Conservation (phyloP, 64 coral and sea anemone genomes). For the Montipora sp. region DNA sequence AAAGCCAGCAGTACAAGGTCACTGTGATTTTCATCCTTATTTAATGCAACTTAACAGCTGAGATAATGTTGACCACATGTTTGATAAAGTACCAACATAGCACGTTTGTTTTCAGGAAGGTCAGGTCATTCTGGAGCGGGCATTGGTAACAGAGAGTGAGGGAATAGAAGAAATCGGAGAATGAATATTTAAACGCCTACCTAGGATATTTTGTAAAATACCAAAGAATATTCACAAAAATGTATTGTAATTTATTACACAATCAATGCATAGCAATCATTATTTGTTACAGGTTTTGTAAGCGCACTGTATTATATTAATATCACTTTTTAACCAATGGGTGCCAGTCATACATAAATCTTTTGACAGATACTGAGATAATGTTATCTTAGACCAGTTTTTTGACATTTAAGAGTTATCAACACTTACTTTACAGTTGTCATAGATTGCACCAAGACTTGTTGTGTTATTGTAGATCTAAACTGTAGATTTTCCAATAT, state of each 20-base stretch:
- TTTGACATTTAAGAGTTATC: no score
- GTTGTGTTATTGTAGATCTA: no score
- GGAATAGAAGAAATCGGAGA: conserved; percentile 98
- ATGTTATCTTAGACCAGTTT: no score
- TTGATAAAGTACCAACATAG: no score
- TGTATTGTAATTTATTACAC: neutral
- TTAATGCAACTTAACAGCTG: neutral
- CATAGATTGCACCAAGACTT: no score
- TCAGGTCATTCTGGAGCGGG: conserved; percentile 95
- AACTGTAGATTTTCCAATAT: no score
- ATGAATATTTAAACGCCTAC: neutral
- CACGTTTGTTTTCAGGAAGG: conserved; percentile 68
- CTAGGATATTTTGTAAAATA: neutral
- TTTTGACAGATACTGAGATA: no score
- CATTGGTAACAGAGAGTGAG: conserved; percentile 94
- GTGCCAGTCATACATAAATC: no score
- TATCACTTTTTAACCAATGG: no score
- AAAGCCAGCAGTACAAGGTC: conserved; percentile 97
- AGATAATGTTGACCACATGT: neutral
- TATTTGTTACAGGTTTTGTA: neutral
- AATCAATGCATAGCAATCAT: neutral
- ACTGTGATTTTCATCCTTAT: neutral
- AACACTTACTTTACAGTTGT: no score
- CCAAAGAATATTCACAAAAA: neutral
- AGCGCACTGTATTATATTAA: neutral